phyloP scores from a whole-genome alignment of 2,888 invertebrate genomes.

The Lottia scabra region DNA sequence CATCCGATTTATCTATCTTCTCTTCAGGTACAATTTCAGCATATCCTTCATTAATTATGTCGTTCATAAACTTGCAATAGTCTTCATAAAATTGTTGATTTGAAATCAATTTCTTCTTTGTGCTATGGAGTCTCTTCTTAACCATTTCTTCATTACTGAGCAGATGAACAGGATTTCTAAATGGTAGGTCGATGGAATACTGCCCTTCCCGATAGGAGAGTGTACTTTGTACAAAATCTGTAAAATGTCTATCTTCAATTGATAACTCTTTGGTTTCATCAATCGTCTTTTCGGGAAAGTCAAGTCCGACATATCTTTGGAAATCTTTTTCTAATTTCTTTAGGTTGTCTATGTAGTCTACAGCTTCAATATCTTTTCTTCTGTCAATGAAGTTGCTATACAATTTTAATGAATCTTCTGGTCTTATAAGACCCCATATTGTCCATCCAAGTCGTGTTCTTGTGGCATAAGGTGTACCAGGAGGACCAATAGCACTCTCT shows the following conservation, averaged over 20 bases:
- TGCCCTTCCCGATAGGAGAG: constrained; percentile 11
- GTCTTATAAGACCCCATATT: constrained; percentile 17
- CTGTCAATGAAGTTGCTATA: background rate
- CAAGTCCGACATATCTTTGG: constrained; percentile 3
- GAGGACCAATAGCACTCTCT: constrained; percentile 16
- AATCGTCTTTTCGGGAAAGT: constrained; percentile 19
- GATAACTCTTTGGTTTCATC: constrained; percentile 13
- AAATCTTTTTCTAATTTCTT: constrained; percentile 2
- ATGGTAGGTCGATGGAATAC: constrained; percentile 16
- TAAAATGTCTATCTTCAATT: constrained; percentile 15
- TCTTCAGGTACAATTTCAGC: constrained; percentile 12
- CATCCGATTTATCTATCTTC: constrained; percentile 6
- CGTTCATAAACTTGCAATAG: constrained; percentile 12
- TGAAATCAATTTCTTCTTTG: background rate
- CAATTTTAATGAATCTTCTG: background rate
- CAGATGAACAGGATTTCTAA: constrained; percentile 10
- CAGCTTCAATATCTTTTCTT: background rate
- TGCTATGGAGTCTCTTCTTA: background rate
- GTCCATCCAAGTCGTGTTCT: constrained; percentile 21
- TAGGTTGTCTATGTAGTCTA: constrained; percentile 7
- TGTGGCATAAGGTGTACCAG: constrained; percentile 16
- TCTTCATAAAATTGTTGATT: constrained; percentile 11
- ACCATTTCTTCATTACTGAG: constrained; percentile 14
- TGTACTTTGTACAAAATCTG: constrained; percentile 9
- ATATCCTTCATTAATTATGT: constrained; percentile 12